Conservation (phyloP, 2,113 vertebrate genomes). For the Colius striatus region DNA sequence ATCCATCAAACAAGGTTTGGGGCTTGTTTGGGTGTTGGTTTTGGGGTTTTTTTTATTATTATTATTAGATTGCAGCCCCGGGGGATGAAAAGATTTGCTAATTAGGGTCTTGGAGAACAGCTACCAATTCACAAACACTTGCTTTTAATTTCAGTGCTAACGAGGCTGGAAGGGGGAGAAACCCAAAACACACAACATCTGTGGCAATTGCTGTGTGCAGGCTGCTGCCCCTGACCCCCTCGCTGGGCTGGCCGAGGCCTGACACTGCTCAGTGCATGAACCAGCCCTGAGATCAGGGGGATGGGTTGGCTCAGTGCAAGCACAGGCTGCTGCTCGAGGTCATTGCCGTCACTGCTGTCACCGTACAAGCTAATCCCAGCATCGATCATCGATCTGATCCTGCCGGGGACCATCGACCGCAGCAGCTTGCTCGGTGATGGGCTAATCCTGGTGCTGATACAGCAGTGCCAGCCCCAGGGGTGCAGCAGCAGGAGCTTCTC, state of each 20-base stretch:
- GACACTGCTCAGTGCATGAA: background rate
- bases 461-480: background rate
- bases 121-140: constrained; percentile 63
- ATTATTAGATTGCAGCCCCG: constrained; percentile 67
- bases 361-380: background rate
- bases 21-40: constrained; percentile 47
- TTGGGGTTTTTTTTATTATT: background rate
- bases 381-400: background rate
- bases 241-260: background rate
- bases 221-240: background rate
- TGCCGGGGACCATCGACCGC: background rate
- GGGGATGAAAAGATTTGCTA: constrained; percentile 66
- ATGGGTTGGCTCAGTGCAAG: background rate
- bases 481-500: background rate
- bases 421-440: background rate
- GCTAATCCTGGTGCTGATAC: background rate
- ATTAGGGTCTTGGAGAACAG: constrained; percentile 66
- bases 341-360: background rate
- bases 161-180: constrained; percentile 13
- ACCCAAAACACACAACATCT: constrained; percentile 18
- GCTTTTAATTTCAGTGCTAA: constrained; percentile 71
- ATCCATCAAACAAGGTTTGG: constrained; percentile 66
- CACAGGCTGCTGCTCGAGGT: background rate
- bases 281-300: accelerated
- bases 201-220: background rate